Conservation (phyloP, 2,888 invertebrate genomes). For the Apotomis betuletana region DNA sequence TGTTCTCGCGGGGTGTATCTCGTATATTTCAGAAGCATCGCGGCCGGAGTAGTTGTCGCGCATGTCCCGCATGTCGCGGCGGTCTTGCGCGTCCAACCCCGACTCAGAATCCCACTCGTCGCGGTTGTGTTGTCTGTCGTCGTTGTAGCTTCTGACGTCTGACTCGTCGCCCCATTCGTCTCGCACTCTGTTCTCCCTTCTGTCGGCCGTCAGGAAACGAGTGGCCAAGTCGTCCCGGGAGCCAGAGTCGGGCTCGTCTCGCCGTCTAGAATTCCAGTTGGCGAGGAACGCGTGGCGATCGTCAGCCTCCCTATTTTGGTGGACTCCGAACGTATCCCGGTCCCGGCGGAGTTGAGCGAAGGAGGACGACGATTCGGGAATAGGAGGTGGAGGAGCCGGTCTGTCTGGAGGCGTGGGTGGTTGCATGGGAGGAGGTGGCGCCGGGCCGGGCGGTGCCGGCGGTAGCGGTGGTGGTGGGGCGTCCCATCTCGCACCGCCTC, state of each 20-base stretch:
- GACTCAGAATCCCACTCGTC: slow-evolving; percentile 81
- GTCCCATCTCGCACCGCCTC: slow-evolving; percentile 86
- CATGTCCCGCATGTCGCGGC: slow-evolving; percentile 66
- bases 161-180: slow-evolving; percentile 79
- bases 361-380: slow-evolving; percentile 79
- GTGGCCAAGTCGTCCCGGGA: slow-evolving; percentile 72
- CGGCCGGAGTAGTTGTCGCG: slow-evolving; percentile 65
- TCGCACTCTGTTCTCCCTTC: slow-evolving; percentile 63
- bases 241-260: slow-evolving; percentile 71
- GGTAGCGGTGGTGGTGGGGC: slow-evolving; percentile 87
- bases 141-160: slow-evolving; percentile 65
- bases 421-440: slow-evolving; percentile 85
- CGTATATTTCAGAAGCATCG: slow-evolving; percentile 78
- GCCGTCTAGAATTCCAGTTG: slow-evolving; percentile 77
- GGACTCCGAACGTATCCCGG: slow-evolving; percentile 88
- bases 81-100: slow-evolving; percentile 63
- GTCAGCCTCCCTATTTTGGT: slow-evolving; percentile 85
- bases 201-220: slow-evolving; percentile 73
- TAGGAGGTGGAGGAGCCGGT: slow-evolving; percentile 85
- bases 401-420: slow-evolving; percentile 81
- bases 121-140: slow-evolving; percentile 63
- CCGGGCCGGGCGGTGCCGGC: slow-evolving; percentile 84
- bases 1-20: slow-evolving; percentile 70
- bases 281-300: slow-evolving; percentile 81
- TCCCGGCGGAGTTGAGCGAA: slow-evolving; percentile 88